Evolutionary conservation across 2,888 invertebrate species (phyloP).

Genomic region (Rugalucina vietnamica): DNA sequence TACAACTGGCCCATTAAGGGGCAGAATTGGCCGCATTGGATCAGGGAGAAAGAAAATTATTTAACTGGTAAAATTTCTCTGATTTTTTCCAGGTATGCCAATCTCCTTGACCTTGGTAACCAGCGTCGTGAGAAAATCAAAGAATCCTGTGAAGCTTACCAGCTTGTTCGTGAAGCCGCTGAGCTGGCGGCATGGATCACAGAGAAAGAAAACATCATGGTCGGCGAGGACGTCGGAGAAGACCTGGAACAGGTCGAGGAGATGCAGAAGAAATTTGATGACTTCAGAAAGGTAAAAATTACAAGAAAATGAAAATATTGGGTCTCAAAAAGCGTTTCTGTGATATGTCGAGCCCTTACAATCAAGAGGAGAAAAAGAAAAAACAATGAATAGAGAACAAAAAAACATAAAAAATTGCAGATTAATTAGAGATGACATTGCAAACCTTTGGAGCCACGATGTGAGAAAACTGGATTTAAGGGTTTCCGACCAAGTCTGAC

Average conservation of each 20-base stretch:
- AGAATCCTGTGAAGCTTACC: constrained; percentile 99
- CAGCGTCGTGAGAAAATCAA: constrained; percentile 98
- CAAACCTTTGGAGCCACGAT: too few relatives aligned
- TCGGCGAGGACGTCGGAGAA: constrained; percentile 98
- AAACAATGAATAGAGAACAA: too few relatives aligned
- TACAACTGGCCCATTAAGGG: constrained; percentile 99
- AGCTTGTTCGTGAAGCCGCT: constrained; percentile 98
- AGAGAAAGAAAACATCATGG: constrained; percentile 98
- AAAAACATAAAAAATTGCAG: too few relatives aligned
- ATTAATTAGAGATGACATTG: too few relatives aligned
- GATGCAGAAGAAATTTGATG: constrained; percentile 99
- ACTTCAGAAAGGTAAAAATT: constrained; percentile 94
- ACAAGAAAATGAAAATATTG: too few relatives aligned
- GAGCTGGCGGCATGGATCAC: constrained; percentile 99
- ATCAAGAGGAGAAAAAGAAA: too few relatives aligned
- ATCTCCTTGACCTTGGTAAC: constrained; percentile 92
- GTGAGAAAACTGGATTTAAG: too few relatives aligned
- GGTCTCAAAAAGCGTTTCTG: too few relatives aligned
- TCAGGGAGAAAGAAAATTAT: constrained; percentile 99
- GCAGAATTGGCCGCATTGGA: constrained; percentile 99
- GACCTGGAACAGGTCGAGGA: constrained; percentile 99
- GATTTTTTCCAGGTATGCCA: constrained; percentile 90
- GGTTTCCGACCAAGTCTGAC: too few relatives aligned
- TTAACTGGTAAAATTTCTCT: too few relatives aligned
- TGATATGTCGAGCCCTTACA: too few relatives aligned